Evolutionary conservation across 2,797 vertebrate genomes (phyloP), one percentile per base, ranked within the genome.

Genomic region (Acrossocheilus wenchowensis): DNA sequence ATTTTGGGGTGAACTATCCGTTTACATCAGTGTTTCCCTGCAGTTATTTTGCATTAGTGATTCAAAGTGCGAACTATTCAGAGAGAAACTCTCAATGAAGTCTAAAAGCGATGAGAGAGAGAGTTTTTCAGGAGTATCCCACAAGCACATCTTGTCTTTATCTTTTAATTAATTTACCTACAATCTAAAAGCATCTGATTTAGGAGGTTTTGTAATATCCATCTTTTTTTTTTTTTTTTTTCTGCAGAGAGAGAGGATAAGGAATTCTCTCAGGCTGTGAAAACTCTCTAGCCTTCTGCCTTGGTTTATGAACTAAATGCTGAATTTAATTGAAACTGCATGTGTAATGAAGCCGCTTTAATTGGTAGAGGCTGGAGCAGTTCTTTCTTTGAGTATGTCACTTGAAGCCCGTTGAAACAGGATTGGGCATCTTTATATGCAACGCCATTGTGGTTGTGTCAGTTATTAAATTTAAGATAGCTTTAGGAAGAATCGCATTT

Each of bases 311-410:
- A 86, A 81, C 54, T 66, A 45, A 64, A 81, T 74, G 78, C 34
- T 26, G 54, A 80, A 50, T 74, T 86, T 81, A 81, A 86, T 74
- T 64, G 54, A 81, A 64, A 81, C 57, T 74, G 84, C 52, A 81
- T 74, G 69, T 64, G 78, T 74, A 81, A 86, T 86, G 69, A 81
- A 64, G 78, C 30, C n/a, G 45, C 26, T 48, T 73, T 81, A 81
- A 81, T 66, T 74, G 43, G 69, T 14, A 50, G 69, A 60, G 54
- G 43, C 68, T 26, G 50, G 45, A 34, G 78, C 68, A 26, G 41
- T 73, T 80, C 39, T 72, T 57, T 86, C 36, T 60, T 71, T 23
- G 26, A 36, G 77, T 23, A 68, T 54, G 36, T 86, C 84, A 74
- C 43, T 62, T 80, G 26, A 80, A 81, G 21, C 26, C 52, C 15